phyloP scores from a whole-genome alignment of 1,140 invertebrate species.

The Eriosoma lanigerum region DNA sequence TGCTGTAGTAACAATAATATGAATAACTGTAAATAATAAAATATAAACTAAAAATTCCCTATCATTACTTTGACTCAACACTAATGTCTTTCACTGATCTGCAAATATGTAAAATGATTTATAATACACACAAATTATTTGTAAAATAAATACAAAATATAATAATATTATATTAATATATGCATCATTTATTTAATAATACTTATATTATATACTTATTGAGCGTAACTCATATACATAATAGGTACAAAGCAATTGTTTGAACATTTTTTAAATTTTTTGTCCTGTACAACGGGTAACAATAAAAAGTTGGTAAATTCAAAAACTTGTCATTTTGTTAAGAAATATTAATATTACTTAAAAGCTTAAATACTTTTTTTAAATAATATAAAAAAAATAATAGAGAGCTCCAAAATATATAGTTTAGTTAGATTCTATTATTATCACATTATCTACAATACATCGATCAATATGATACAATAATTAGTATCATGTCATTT shows the following conservation, averaged over 20 bases:
- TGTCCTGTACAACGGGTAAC: conserved; percentile 14
- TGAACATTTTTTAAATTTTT: neutral
- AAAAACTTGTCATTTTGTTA: neutral
- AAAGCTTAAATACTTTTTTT: neutral
- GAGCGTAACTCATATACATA: conserved; percentile 23
- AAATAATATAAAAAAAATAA: neutral
- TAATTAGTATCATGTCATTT: neutral
- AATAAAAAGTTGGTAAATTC: neutral
- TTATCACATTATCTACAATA: neutral
- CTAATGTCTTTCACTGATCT: no score
- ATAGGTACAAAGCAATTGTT: neutral
- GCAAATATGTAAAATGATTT: no score
- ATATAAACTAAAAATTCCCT: no score
- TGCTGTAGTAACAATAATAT: no score
- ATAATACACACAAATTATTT: no score
- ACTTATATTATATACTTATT: conserved; percentile 20
- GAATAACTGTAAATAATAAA: no score
- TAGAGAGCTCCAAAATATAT: neutral
- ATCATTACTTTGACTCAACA: no score
- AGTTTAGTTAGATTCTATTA: conserved; percentile 1
- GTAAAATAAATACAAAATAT: no score
- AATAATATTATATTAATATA: no score
- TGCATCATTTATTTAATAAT: no score
- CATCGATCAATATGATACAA: conserved; percentile 1
- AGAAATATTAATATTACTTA: neutral